Base-by-base conservation (phyloP, 1,140 invertebrate genomes). In the Phortica variegata region DNA sequence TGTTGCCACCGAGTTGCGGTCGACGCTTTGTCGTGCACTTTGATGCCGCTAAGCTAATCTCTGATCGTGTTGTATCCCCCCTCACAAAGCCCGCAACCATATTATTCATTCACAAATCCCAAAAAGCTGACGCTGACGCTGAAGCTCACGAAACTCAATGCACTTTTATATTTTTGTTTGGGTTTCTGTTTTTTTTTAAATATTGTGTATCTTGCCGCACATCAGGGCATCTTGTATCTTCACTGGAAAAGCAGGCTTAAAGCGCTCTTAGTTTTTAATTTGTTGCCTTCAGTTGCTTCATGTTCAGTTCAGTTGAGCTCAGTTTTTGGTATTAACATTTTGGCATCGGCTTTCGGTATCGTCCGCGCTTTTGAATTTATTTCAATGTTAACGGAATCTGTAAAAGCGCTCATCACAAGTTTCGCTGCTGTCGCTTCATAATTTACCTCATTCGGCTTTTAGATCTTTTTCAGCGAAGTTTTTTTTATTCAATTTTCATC, bases 241-340 rank as follows among this genome's bases (percentile, higher is more conserved):
- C 47, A 47, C 39, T 52, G 62, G 63, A 68, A 62, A 56, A 60
- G 49, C 50, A 55, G 60, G 54, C 52, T 60, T 58, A 47, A 55
- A 48, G 60, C 57, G 47, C 53, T 68, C 65, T 69, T 68, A 68
- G 69, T 58, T 68, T 69, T n/a, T 69, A 45, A 49, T 63, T 63
- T 60, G 56, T 68, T 66, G 63, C 63, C 63, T 63, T 51, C 58
- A 49, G n/a, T n/a, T n/a, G 7, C 23, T 23, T 21, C 23, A 23
- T 43, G 31, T 18, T 43, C 55, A 58, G 48, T 52, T 47, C 51
- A 52, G 40, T 58, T 41, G 12, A 38, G 26, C 46, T n/a, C n/a
- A n/a, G n/a, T n/a, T n/a, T n/a, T 16, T 38, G 18, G 20, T 48
- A 43, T 37, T 9, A 36, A 62, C 56, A 46, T 53, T 60, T 62